Evolutionary conservation across 2,797 vertebrate genomes (phyloP).

Genomic region (Sebastiscus tertius): DNA sequence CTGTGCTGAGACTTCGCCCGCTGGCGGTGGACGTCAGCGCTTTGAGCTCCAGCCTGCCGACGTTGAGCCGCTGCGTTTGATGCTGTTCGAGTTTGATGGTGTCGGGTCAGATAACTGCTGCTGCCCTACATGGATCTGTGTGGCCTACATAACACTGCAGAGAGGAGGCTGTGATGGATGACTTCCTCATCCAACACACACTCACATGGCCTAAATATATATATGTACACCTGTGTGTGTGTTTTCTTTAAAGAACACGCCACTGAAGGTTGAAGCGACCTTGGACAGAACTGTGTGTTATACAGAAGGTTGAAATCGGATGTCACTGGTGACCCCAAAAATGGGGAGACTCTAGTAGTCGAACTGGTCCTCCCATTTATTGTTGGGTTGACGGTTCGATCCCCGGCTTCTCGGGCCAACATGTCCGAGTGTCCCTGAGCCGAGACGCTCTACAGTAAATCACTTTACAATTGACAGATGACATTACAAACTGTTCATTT

Average conservation of each 20-base stretch:
- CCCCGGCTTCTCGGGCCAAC: not conserved
- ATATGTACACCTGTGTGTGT: not conserved
- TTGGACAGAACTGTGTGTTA: not conserved
- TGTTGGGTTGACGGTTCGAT: not conserved
- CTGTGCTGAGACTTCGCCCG: not conserved
- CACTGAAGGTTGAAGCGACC: constrained; percentile 1
- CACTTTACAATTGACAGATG: not conserved
- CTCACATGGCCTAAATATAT: constrained; percentile 39
- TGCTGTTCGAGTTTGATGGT: not conserved
- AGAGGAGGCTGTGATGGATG: constrained; percentile 50
- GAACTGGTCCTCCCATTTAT: not conserved
- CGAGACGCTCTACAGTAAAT: not conserved
- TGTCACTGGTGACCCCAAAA: not conserved
- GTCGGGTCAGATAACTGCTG: constrained; percentile 45
- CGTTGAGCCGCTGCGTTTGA: not conserved
- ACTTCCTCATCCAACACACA: not conserved
- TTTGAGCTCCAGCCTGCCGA: not conserved
- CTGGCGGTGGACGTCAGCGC: not conserved
- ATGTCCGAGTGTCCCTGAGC: not conserved
- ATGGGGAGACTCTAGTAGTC: not conserved
- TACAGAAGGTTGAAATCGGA: not conserved
- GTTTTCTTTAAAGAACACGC: not conserved
- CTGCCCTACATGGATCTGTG: constrained; percentile 53
- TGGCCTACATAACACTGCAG: constrained; percentile 64
- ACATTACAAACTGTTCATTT: not conserved